A percentile compares a stretch with the other conserved stretches of the same genome.
Evolutionary conservation across 2,888 invertebrate genomes (phyloP).

Genomic region (Pharmacophagus antenor): DNA sequence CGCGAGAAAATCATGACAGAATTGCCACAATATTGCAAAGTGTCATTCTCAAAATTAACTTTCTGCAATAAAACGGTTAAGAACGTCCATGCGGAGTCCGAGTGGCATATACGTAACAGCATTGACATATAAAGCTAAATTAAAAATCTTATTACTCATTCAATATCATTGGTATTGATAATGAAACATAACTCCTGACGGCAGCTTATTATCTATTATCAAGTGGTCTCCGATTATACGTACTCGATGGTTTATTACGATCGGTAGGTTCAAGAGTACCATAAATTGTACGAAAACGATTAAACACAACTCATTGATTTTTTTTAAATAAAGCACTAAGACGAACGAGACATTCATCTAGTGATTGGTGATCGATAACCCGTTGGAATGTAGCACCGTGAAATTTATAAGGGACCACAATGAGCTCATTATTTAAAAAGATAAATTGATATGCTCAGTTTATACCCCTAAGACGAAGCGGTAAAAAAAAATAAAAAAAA

Average conservation of each 20-base stretch:
- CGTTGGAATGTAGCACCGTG: too few species aligned
- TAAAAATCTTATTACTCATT: conserved; percentile 16
- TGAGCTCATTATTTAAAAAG: too few species aligned
- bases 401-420: too few species aligned
- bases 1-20: too few species aligned
- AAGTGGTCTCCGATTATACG: conserved; percentile 10
- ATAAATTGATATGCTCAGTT: too few species aligned
- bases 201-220: conserved; percentile 16
- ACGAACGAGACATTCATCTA: background rate
- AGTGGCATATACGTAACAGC: background rate
- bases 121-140: conserved; percentile 23
- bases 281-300: conserved; percentile 9
- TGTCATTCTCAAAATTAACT: too few species aligned
- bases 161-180: conserved; percentile 19
- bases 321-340: background rate
- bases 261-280: conserved; percentile 3
- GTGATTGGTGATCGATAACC: too few species aligned
- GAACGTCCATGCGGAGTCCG: conserved; percentile 2
- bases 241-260: conserved; percentile 6
- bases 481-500: too few species aligned
- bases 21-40: too few species aligned
- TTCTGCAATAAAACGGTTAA: too few species aligned
- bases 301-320: background rate
- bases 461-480: too few species aligned
- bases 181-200: conserved; percentile 17